Base-by-base conservation (phyloP, 2,113 vertebrate genomes). In the Leucosticte australis region DNA sequence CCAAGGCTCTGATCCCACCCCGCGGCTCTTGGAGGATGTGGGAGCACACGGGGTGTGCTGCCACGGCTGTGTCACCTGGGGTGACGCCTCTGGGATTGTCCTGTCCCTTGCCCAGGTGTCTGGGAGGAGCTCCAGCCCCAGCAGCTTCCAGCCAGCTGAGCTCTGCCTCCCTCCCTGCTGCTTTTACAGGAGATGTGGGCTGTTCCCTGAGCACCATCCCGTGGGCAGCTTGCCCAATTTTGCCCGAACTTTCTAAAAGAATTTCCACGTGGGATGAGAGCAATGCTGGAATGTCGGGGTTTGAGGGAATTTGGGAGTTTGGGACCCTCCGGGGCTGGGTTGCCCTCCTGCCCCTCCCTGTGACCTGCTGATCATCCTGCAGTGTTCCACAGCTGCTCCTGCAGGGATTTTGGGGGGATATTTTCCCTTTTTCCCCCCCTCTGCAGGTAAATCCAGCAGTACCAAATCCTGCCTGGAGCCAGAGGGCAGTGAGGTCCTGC, bases 1-100 rank as follows among this genome's bases (percentile, higher is more conserved):
- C 1, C 41, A 0, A 0, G 8, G 47, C 2, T 18, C 44, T 37
- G 37, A 19, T 39, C 42, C 56, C 42, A 30, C 3, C 11, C 50
- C 0, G 1, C 0, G 21, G 49, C 1, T 11, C 26, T 2, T 15
- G 67, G 10, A 21, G 26, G 3, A 2, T 1, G 4, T 0, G 22
- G 65, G 42, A 15, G 4, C 55, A 18, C 0, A 0, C 14, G 11
- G 56, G 0, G 0, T 0, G 10, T n/a, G 27, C 35, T 33, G 28
- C 46, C 12, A 0, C 0, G 2, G 30, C 31, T 9, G 20, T 41
- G 55, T 30, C 35, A 2, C 60, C 77, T 1, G 5, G 1, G 22
- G 64, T 52, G 53, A 21, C 70, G 59, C 24, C 3, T 19, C n/a
- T 12, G 88, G 18, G 47, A 3, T 16, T 11, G 42, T 39, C 57